Percentiles rank a stretch among this genome's conserved stretches.
Conservation (phyloP, 2,888 invertebrate species). For the Dexiosoma caninum region DNA sequence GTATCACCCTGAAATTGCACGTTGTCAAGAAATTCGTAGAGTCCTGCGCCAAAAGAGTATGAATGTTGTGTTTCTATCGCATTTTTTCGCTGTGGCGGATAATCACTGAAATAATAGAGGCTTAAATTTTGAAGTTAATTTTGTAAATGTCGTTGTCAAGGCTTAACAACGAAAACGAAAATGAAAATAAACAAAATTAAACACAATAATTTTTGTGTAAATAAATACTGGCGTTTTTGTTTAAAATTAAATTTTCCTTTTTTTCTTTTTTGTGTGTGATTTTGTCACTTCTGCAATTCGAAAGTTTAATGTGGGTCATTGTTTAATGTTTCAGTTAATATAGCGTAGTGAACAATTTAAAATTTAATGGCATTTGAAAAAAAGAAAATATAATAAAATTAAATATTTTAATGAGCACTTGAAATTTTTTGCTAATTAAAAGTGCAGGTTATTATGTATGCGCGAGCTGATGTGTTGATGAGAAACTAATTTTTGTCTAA, state of each 20-base stretch:
- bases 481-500: background rate
- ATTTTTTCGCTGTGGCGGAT: conserved; percentile 57
- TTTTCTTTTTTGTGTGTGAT: background rate
- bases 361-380: background rate
- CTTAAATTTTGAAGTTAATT: conserved; percentile 59
- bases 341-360: background rate
- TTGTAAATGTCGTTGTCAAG: conserved; percentile 55
- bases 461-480: background rate
- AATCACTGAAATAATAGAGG: conserved; percentile 59
- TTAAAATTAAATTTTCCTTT: background rate
- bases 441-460: background rate
- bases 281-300: background rate
- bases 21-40: conserved; percentile 33
- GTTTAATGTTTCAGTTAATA: conserved; percentile 7
- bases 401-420: background rate
- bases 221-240: conserved; percentile 15
- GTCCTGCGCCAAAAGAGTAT: conserved; percentile 18
- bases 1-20: conserved; percentile 58
- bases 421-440: background rate
- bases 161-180: conserved; percentile 44
- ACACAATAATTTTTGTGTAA: conserved; percentile 1
- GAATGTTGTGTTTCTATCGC: conserved; percentile 43
- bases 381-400: no score
- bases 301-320: conserved; percentile 2
- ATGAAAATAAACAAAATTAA: conserved; percentile 27